A percentile compares a stretch with the other conserved stretches of the same genome.
These are phyloP conservation scores for Centropristis striata DNA, from an alignment of 2,113 vertebrate species.

Conservation along the genomic window DNA sequence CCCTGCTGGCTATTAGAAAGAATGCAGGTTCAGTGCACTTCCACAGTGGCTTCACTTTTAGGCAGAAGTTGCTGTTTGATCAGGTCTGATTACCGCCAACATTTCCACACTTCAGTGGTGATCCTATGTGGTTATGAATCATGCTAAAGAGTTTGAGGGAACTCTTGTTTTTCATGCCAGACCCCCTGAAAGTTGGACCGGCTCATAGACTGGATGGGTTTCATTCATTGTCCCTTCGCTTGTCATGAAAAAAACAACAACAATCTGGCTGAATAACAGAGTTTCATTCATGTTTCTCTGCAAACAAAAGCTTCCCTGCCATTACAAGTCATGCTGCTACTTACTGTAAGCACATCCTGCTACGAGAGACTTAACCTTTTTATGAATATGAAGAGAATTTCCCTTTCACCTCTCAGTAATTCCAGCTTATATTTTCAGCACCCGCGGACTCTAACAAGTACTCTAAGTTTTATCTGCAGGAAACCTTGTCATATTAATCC, in stretches of 20 bases:
- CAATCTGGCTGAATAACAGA: not conserved
- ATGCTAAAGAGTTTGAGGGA: not conserved
- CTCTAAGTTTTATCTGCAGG: slow-evolving; percentile 42
- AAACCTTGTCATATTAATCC: slow-evolving; percentile 59
- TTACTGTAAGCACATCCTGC: slow-evolving; percentile 62
- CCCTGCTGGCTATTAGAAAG: too few relatives aligned
- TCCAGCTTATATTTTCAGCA: slow-evolving; percentile 55
- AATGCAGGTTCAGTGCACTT: too few relatives aligned
- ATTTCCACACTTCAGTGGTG: too few relatives aligned
- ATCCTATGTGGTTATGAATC: not conserved
- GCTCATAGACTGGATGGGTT: not conserved
- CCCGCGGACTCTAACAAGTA: slow-evolving; percentile 25
- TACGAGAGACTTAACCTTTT: slow-evolving; percentile 48
- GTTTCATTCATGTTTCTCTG: slow-evolving; percentile 10
- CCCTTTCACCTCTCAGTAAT: slow-evolving; percentile 39
- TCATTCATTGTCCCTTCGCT: slow-evolving; percentile 3
- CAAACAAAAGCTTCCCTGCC: not conserved
- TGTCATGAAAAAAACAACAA: not conserved
- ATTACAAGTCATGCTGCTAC: slow-evolving; percentile 18
- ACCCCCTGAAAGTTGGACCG: not conserved
- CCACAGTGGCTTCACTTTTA: too few relatives aligned
- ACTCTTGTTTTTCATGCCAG: not conserved
- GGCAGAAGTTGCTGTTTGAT: too few relatives aligned
- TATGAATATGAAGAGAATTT: slow-evolving; percentile 35
- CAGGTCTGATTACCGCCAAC: not conserved